phyloP scores from a whole-genome alignment of 2,888 invertebrate genomes.

The Latrodectus hesperus region DNA sequence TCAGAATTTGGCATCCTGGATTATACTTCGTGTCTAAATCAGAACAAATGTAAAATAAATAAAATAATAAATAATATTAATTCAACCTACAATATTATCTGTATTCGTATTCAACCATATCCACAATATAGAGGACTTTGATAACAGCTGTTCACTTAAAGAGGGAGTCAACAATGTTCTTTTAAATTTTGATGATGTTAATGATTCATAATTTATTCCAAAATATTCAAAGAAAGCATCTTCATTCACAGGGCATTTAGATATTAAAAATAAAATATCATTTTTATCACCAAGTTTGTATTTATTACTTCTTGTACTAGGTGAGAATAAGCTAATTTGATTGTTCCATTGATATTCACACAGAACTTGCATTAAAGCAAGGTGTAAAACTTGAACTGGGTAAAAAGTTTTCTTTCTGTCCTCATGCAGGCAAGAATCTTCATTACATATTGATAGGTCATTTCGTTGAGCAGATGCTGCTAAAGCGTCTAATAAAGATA shows the following conservation, averaged over 20 bases:
- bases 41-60: not conserved
- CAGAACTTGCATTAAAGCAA: constrained; percentile 51
- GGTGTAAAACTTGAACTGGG: constrained; percentile 38
- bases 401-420: not conserved
- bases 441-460: not conserved
- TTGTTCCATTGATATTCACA: constrained; percentile 59
- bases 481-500: constrained; percentile 42
- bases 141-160: constrained; percentile 30
- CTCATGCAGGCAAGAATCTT: not conserved
- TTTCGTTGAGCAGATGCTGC: constrained; percentile 7
- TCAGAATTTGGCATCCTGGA: too few relatives aligned
- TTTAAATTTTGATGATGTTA: constrained; percentile 15
- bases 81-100: constrained; percentile 26
- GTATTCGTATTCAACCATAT: constrained; percentile 36
- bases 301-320: constrained; percentile 12
- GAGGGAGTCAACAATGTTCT: constrained; percentile 29
- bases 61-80: not conserved
- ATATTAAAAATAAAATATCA: constrained; percentile 40
- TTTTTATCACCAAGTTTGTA: constrained; percentile 13
- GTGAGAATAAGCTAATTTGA: constrained; percentile 46
- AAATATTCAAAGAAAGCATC: constrained; percentile 27
- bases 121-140: constrained; percentile 37
- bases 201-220: constrained; percentile 19
- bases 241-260: constrained; percentile 32
- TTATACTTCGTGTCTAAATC: too few relatives aligned